Evolutionary conservation across 2,888 invertebrate genomes (phyloP).

Genomic region (Parapristionchus giblindavisi): DNA sequence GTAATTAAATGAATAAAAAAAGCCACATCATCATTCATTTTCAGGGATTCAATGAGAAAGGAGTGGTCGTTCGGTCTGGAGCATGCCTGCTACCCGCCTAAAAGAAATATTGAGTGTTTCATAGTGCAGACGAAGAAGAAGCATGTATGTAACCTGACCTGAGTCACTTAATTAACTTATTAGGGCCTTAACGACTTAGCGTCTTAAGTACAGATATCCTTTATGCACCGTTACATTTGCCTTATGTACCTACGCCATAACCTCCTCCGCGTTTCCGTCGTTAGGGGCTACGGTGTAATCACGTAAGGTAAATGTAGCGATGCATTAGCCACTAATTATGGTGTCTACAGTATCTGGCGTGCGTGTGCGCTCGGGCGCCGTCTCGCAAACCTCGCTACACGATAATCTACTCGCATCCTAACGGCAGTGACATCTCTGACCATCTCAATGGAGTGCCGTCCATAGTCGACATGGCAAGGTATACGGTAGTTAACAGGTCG

Average conservation of each 20-base stretch:
- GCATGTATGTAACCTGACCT: not conserved
- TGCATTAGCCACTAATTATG: too few relatives aligned
- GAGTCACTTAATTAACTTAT: not conserved
- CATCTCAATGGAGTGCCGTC: constrained; percentile 51
- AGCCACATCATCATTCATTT: not conserved
- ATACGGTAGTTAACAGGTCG: not conserved
- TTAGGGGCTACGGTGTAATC: too few relatives aligned
- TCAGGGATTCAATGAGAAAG: constrained; percentile 24
- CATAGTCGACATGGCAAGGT: constrained; percentile 47
- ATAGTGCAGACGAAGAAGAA: not conserved
- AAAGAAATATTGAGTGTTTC: constrained; percentile 10
- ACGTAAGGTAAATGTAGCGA: too few relatives aligned
- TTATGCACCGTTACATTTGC: not conserved
- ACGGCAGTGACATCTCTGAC: constrained; percentile 59
- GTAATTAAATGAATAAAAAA: not conserved
- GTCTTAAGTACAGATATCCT: too few relatives aligned
- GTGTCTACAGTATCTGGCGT: constrained; percentile 53
- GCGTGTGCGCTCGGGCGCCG: constrained; percentile 47
- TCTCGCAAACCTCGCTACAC: constrained; percentile 47
- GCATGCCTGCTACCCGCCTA: not conserved
- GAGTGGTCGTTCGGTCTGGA: constrained; percentile 43
- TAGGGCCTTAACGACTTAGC: too few relatives aligned
- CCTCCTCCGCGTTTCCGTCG: not conserved
- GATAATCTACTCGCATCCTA: constrained; percentile 60
- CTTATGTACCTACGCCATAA: constrained; percentile 2